These are phyloP conservation scores for Ascaphus truei DNA, from an alignment of 2,113 vertebrate genomes.

Conservation along the genomic window DNA sequence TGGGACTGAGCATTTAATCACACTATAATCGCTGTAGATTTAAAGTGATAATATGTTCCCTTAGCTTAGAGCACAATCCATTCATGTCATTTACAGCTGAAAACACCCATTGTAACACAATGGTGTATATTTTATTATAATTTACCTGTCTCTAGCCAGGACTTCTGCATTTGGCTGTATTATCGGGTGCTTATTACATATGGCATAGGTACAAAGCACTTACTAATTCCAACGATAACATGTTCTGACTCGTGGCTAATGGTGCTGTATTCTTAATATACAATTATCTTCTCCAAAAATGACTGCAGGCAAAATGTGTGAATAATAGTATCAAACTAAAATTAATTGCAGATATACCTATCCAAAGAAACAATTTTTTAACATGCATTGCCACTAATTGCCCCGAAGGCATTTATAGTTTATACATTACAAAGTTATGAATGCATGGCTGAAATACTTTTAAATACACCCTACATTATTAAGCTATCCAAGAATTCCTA, in stretches of 20 bases:
- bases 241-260: constrained; percentile 33
- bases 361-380: not conserved
- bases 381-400: not conserved
- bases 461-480: not conserved
- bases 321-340: constrained; percentile 14
- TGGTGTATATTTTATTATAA: constrained; percentile 22
- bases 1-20: constrained; percentile 12
- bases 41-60: constrained; percentile 13
- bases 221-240: constrained; percentile 26
- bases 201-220: constrained; percentile 23
- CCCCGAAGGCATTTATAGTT: constrained; percentile 6
- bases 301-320: constrained; percentile 5
- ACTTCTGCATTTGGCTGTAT: constrained; percentile 1
- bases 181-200: constrained; percentile 20
- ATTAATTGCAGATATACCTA: constrained; percentile 11
- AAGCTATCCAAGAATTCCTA: not conserved
- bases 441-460: not conserved
- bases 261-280: constrained; percentile 7
- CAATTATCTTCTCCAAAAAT: constrained; percentile 32
- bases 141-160: constrained; percentile 17
- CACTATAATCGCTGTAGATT: not conserved
- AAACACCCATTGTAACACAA: constrained; percentile 10
- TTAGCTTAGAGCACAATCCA: not conserved
- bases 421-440: not conserved
- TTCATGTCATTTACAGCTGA: constrained; percentile 9